Conservation (phyloP, 2,113 vertebrate genomes). For the Sterna hirundo region DNA sequence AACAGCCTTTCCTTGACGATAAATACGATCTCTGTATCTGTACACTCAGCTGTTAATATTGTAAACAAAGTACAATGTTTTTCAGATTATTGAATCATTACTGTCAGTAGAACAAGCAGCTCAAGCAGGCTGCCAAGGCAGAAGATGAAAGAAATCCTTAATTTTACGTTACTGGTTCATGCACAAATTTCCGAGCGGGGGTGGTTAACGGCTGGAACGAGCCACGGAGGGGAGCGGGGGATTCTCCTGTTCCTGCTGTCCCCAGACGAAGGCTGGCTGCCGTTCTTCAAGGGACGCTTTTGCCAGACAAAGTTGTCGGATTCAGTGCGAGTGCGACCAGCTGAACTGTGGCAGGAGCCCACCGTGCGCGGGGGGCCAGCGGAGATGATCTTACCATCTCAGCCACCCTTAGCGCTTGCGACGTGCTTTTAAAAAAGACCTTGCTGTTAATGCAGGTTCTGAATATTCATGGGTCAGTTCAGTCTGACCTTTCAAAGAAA, state of each 20-base stretch:
- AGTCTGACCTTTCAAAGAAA: background rate
- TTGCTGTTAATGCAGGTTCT: background rate
- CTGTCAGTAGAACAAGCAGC: slow-evolving; percentile 21
- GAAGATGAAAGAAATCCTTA: slow-evolving; percentile 23
- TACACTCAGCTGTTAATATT: slow-evolving; percentile 13
- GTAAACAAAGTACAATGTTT: background rate
- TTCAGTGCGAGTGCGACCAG: background rate
- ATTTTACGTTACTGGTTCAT: background rate
- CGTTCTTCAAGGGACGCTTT: background rate
- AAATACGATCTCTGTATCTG: background rate
- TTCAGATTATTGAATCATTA: slow-evolving; percentile 17
- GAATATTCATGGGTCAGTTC: background rate
- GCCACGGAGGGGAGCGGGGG: background rate
- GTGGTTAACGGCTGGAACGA: background rate
- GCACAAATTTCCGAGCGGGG: background rate
- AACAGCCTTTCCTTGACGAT: background rate
- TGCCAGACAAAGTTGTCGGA: background rate
- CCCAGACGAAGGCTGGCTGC: background rate
- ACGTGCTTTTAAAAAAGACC: background rate
- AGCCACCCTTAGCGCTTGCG: background rate
- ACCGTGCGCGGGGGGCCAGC: background rate
- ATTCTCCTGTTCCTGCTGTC: background rate
- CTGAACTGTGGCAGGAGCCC: background rate
- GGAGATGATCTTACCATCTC: background rate
- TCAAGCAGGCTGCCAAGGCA: slow-evolving; percentile 3